Conservation (phyloP, 2,113 vertebrate genomes). For the Dinomys branickii region DNA sequence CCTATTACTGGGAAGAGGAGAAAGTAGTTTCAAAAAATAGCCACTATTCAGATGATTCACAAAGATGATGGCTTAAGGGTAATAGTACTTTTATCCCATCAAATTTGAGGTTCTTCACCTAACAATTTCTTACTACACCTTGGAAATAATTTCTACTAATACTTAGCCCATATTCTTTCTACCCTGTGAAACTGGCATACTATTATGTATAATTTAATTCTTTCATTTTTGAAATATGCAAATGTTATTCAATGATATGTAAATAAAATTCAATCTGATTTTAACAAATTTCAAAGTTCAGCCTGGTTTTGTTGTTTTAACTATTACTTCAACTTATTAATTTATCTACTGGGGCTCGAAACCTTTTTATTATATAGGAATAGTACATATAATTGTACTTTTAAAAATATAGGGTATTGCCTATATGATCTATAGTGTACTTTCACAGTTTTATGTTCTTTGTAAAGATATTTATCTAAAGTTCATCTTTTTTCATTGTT, state of each 20-base stretch:
- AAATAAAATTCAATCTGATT: not conserved
- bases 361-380: not conserved
- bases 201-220: not conserved
- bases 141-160: conserved; percentile 6
- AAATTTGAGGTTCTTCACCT: not conserved
- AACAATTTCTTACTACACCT: not conserved
- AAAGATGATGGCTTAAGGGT: not conserved
- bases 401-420: not conserved
- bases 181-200: not conserved
- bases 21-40: not conserved
- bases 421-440: not conserved
- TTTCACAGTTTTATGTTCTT: not conserved
- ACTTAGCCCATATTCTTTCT: not conserved
- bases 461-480: not conserved
- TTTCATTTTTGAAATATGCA: conserved; percentile 40
- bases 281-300: not conserved
- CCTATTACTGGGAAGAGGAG: not conserved
- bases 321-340: not conserved
- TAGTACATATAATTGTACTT: not conserved
- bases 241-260: not conserved
- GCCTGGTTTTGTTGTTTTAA: not conserved
- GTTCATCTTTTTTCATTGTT: not conserved
- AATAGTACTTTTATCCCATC: not conserved
- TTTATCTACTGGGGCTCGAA: not conserved
- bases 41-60: conserved; percentile 37